Percentiles rank a stretch among this genome's conserved stretches.
phyloP scores from a whole-genome alignment of 1,140 invertebrate genomes.

The Andricus grossulariae region DNA sequence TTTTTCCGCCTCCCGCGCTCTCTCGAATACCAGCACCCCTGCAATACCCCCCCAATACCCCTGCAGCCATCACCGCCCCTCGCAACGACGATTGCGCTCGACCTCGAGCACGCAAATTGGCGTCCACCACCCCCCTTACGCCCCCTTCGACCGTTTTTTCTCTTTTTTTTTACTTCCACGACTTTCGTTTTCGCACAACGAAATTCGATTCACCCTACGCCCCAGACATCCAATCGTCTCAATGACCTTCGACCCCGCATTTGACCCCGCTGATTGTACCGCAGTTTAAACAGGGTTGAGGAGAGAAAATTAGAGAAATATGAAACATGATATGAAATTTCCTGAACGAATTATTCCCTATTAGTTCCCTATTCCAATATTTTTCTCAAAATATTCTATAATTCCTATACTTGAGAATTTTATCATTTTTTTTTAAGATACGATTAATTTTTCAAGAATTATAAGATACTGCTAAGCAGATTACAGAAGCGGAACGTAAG shows the following conservation, averaged over 20 bases:
- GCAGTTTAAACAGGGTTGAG: background rate
- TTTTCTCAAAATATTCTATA: too few relatives aligned
- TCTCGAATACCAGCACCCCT: slow-evolving; percentile 24
- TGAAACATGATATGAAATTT: too few relatives aligned
- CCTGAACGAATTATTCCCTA: too few relatives aligned
- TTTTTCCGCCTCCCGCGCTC: slow-evolving; percentile 48
- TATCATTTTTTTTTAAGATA: too few relatives aligned
- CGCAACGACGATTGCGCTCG: slow-evolving; percentile 41
- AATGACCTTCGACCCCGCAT: slow-evolving; percentile 10
- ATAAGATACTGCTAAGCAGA: too few relatives aligned
- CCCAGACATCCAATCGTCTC: slow-evolving; percentile 6
- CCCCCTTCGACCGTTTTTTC: slow-evolving; percentile 6
- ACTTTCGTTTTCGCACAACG: slow-evolving; percentile 16
- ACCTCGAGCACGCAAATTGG: slow-evolving; percentile 55
- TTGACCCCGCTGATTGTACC: background rate
- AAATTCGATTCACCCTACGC: slow-evolving; percentile 7
- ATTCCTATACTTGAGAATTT: too few relatives aligned
- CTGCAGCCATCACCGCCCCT: slow-evolving; percentile 34
- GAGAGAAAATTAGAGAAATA: background rate
- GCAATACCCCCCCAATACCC: background rate
- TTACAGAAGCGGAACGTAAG: too few relatives aligned
- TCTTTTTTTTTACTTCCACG: background rate
- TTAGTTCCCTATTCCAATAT: too few relatives aligned
- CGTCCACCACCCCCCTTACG: slow-evolving; percentile 44
- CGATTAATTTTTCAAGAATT: too few relatives aligned